Base-by-base conservation (phyloP, 2,797 vertebrate genomes). In the Spondyliosoma cantharus region DNA sequence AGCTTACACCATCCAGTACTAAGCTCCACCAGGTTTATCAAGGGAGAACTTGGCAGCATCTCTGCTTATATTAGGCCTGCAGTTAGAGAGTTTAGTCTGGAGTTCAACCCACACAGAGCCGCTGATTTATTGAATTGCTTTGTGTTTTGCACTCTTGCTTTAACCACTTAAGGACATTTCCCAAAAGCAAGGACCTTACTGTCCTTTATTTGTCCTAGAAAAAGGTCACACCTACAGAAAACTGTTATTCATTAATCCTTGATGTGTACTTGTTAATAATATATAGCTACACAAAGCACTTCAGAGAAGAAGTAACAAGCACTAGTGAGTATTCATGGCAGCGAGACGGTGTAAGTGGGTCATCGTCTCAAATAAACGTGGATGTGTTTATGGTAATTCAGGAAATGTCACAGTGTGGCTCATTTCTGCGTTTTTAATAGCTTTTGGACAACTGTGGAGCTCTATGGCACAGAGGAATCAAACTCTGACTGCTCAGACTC, bases 121-220 rank as follows among this genome's bases (percentile, higher is more conserved):
- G 27, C 46, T 52, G 19, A 67, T 57, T 7, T 2, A 19, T 42
- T 20, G 19, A n/a, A 27, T 57, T 20, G 45, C 66, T 19, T n/a
- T 58, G 16, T 65, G 27, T 27, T 66, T 50, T 60, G 32, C 13
- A 52, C 27, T 59, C 27, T 60, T 37, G 8, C 22, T 76, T 59
- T 22, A 53, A 53, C 2, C 19, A 45, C 48, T 0, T 17, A 8
- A 32, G 19, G 11, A 6, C 53, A 53, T 13, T 42, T 27, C 24
- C 20, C 45, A 3, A 49, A 42, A 29, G 13, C 22, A 27, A 37
- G 16, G 11, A 11, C 43, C 27, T 20, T 20, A 58, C 37, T 9
- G 24, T 15, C 14, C 15, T 56, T 48, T 15, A n/a, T 27, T 45
- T 67, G 3, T 75, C 24, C n/a, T 11, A 7, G n/a, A 24, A 65